Evolutionary conservation across 64 coral and sea anemone species (phyloP), one percentile per base, ranked within the genome.

Genomic region (Platygyra sinensis): DNA sequence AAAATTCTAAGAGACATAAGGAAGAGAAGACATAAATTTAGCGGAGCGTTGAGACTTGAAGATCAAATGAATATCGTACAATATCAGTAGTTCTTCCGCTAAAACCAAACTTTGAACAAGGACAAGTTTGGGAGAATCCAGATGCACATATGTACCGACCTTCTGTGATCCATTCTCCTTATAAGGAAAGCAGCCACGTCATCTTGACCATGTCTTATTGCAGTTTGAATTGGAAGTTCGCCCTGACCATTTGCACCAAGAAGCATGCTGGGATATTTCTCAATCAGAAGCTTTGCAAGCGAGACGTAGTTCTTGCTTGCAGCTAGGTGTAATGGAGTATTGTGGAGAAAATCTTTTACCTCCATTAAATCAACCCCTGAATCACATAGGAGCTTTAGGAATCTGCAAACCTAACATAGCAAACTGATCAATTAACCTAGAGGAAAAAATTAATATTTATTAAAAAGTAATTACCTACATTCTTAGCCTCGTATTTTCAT

Each of bases 171-270:
- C 90, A 92, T 92, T 65, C 49, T 46, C 64, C 67, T 92, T 20
- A 92, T 87, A 79, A 92, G 90, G 39, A 79, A 77, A 0, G 90
- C 90, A 3, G 83, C 83, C 42, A 87, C 90, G n/a, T 92, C 90
- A 52, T 92, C 90, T 54, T 92, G 90, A 33, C 74, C 18, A 38
- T 30, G 8, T 61, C n/a, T 46, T 24, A 92, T 57, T 2, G 90
- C 90, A 28, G 75, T 92, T 27, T 87, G 83, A 33, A 92, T 75
- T 2, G 90, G 90, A 57, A 92, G 62, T 57, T 92, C 83, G 9
- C 81, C 52, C 46, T 87, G 73, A 17, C 52, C 16, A 3, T 92
- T 92, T 15, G 83, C 73, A 19, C 30, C 33, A 42, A 92, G 30
- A 11, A 92, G 65, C 90, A 92, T 87, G 49, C 24, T 22, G 19